Evolutionary conservation across 2,113 vertebrate species (phyloP).

Genomic region (Reinhardtius hippoglossoides): DNA sequence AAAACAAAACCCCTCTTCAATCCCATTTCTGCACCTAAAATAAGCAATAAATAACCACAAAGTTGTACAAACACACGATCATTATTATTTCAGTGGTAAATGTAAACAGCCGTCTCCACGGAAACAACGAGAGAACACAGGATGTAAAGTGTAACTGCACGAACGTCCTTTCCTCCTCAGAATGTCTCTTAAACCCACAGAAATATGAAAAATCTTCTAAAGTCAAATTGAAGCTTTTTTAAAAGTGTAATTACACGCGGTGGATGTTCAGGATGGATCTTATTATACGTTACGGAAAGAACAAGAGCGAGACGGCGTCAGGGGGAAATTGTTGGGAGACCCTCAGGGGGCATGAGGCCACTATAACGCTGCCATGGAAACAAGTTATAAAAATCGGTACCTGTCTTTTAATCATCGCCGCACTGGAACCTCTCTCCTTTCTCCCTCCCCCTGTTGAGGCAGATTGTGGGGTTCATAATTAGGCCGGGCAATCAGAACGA

Average conservation of each 20-base stretch:
- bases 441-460: not conserved
- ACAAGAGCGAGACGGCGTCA: not conserved
- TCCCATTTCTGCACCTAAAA: not conserved
- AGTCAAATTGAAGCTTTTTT: not conserved
- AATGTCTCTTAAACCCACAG: too few species aligned
- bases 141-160: not conserved
- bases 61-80: conserved; percentile 19
- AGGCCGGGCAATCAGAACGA: conserved; percentile 55
- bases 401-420: conserved; percentile 50
- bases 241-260: not conserved
- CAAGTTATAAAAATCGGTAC: conserved; percentile 50
- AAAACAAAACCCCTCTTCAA: not conserved
- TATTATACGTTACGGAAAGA: not conserved
- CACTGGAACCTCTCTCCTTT: conserved; percentile 5
- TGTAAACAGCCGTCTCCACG: conserved; percentile 40
- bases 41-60: conserved; percentile 34
- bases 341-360: conserved; percentile 33
- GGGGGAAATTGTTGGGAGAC: conserved; percentile 25
- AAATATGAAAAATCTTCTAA: too few species aligned
- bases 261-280: not conserved
- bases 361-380: conserved; percentile 62
- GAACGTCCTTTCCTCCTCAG: not conserved
- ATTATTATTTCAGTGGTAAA: conserved; percentile 32
- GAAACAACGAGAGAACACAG: not conserved
- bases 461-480: conserved; percentile 53